Evolutionary conservation across 2,888 invertebrate species (phyloP).

Genomic region (Capitulum mitella): DNA sequence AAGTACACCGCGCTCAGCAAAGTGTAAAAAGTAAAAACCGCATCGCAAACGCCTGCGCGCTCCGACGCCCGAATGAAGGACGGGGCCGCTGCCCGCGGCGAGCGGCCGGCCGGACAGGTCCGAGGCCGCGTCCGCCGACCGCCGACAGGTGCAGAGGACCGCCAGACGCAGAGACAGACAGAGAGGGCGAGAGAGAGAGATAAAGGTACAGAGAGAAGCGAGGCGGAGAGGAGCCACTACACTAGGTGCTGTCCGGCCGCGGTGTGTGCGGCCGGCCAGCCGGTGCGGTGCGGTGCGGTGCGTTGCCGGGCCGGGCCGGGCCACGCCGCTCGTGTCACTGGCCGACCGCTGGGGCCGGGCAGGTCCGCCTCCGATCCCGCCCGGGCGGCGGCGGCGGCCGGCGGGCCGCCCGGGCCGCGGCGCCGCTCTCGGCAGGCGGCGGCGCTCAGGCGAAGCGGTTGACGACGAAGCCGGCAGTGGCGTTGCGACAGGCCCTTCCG

Average conservation of each 20-base stretch:
- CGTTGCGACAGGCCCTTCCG: conserved; percentile 5
- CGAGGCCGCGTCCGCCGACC: neutral
- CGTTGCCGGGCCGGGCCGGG: neutral
- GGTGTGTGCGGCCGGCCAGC: neutral
- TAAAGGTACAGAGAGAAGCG: neutral
- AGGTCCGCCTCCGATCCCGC: no score
- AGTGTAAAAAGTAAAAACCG: conserved; percentile 16
- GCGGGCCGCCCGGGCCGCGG: neutral
- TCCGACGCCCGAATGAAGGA: neutral
- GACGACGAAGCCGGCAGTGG: conserved; percentile 17
- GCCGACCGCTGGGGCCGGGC: no score
- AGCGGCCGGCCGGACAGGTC: neutral
- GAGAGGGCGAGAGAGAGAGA: neutral
- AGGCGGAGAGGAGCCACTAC: neutral
- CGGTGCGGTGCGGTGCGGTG: neutral
- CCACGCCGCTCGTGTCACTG: no score
- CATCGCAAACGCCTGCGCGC: neutral
- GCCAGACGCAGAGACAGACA: neutral
- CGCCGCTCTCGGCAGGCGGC: neutral
- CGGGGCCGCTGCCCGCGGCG: neutral
- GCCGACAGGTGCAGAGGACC: neutral
- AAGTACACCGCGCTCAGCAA: conserved; percentile 2
- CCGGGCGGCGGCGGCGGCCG: neutral
- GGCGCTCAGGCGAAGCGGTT: neutral
- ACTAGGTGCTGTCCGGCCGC: neutral